Percentiles rank a stretch among this genome's conserved stretches.
Conservation (phyloP, 1,140 invertebrate species). For the Drosophila kikkawai region DNA sequence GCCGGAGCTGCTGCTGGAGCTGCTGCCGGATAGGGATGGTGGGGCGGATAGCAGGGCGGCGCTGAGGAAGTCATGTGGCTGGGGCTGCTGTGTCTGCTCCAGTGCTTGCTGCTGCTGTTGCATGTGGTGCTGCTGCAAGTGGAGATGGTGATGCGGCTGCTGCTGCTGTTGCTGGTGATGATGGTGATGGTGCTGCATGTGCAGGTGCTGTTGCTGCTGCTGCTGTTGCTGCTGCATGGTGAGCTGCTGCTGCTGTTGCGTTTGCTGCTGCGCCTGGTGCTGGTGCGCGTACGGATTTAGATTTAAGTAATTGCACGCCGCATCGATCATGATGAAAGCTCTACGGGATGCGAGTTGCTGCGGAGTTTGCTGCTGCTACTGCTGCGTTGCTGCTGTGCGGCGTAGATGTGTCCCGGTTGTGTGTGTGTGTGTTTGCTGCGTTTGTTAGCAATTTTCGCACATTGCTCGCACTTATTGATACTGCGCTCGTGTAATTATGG, state of each 20-base stretch:
- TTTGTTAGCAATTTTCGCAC: slow-evolving; percentile 68
- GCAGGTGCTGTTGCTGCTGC: slow-evolving; percentile 37
- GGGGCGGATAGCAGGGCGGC: slow-evolving; percentile 47
- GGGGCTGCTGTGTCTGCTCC: slow-evolving; percentile 25
- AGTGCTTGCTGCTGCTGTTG: slow-evolving; percentile 18
- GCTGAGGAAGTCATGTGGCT: slow-evolving; percentile 41
- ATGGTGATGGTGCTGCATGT: slow-evolving; percentile 43
- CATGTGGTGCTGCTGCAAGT: slow-evolving; percentile 28
- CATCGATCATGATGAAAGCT: slow-evolving; percentile 79
- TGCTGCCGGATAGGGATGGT: slow-evolving; percentile 31
- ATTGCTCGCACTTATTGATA: slow-evolving; percentile 69
- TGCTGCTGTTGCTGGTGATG: slow-evolving; percentile 40
- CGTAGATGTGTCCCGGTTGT: not conserved
- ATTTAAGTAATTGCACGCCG: slow-evolving; percentile 82
- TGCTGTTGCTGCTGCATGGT: slow-evolving; percentile 47
- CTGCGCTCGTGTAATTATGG: slow-evolving; percentile 63
- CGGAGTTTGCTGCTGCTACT: slow-evolving; percentile 20
- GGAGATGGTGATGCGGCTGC: slow-evolving; percentile 29
- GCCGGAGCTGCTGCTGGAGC: slow-evolving; percentile 39
- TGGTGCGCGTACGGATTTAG: slow-evolving; percentile 75
- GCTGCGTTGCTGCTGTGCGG: slow-evolving; percentile 5
- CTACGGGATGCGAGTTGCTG: slow-evolving; percentile 4
- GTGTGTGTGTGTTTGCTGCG: slow-evolving; percentile 2
- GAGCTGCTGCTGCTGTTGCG: slow-evolving; percentile 50
- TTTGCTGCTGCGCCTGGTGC: slow-evolving; percentile 35